Evolutionary conservation across 2,113 vertebrate species (phyloP), one percentile per base, ranked within the genome.

Genomic region (Tragelaphus buxtoni): DNA sequence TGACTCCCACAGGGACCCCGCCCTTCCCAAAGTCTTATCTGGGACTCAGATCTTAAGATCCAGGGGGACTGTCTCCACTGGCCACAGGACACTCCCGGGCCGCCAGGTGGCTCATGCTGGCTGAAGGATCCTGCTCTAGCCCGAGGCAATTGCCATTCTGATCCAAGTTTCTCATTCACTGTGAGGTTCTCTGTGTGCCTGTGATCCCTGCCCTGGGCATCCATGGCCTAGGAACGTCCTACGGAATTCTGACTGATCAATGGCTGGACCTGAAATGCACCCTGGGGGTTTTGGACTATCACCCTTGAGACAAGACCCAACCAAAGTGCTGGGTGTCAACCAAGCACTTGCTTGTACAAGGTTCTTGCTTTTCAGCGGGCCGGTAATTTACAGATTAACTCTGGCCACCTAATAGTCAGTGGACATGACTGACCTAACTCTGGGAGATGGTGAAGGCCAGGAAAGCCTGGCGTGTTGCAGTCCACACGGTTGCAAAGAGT

Each of bases 241-340:
- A 3, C 3, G 7, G 22, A 18, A 55, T 20, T 35, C 87, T 30
- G 32, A 51, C 26, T 0, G 22, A 39, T 11, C 11, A 30, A 32
- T 22, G 63, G 28, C 80, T 16, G 0, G n/a, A 9, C 69, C 22
- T 11, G 28, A 32, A 30, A 13, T 0, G 1, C 20, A 47, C 42
- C 94, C 32, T 30, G 8, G 20, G n/a, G 4, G 47, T 39, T 17
- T 39, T 16, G 63, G 81, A 18, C 49, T 20, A 2, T 17, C 5
- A 6, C 9, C 47, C 26, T 28, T 13, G 0, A 82, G 63, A 18
- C 51, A 56, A 32, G 35, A 28, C 65, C 22, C 24, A 17, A 81
- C 49, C n/a, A 9, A 35, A 18, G 47, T 51, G 45, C 9, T 53
- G 13, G 3, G 16, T 35, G 22, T 45, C 56, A 53, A 0, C 18